Evolutionary conservation across 1,140 invertebrate species (phyloP).

Genomic region (Cyrtorhinus lividipennis): DNA sequence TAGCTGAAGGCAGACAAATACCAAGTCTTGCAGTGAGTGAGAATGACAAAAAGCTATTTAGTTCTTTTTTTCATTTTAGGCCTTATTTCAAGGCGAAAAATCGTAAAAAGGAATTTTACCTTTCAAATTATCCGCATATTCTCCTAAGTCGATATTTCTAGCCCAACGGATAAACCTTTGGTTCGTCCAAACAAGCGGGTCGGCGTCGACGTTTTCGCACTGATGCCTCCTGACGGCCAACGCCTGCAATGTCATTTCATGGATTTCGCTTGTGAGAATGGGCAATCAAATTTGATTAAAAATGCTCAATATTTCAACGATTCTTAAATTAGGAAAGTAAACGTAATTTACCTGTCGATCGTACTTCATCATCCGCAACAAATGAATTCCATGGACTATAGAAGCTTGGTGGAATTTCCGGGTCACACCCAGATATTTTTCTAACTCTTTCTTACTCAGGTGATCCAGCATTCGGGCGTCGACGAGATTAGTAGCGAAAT

Average conservation of each 20-base stretch:
- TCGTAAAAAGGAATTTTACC: no score
- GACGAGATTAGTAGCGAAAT: slow-evolving; percentile 76
- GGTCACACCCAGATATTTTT: slow-evolving; percentile 79
- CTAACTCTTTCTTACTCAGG: slow-evolving; percentile 82
- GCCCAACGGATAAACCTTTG: slow-evolving; percentile 85
- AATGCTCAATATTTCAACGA: no score
- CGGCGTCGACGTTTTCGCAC: slow-evolving; percentile 71
- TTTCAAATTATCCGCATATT: slow-evolving; percentile 89
- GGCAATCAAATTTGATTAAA: no score
- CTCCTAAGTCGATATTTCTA: slow-evolving; percentile 76
- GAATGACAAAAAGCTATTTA: no score
- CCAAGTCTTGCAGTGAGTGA: no score
- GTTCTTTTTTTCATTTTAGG: no score
- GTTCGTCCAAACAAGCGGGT: slow-evolving; percentile 91
- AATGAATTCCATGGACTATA: slow-evolving; percentile 81
- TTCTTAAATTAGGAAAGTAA: background rate
- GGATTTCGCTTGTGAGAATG: background rate
- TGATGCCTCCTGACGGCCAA: slow-evolving; percentile 72
- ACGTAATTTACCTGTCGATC: slow-evolving; percentile 58
- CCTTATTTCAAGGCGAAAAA: no score
- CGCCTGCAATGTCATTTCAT: slow-evolving; percentile 45
- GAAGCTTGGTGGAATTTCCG: slow-evolving; percentile 87
- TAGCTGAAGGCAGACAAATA: no score
- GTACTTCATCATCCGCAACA: slow-evolving; percentile 80
- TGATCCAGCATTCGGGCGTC: slow-evolving; percentile 84